A percentile compares a stretch with the other conserved stretches of the same genome.
These are phyloP conservation scores for Chouioia cunea DNA, from an alignment of 2,888 invertebrate species.

Conservation along the genomic window DNA sequence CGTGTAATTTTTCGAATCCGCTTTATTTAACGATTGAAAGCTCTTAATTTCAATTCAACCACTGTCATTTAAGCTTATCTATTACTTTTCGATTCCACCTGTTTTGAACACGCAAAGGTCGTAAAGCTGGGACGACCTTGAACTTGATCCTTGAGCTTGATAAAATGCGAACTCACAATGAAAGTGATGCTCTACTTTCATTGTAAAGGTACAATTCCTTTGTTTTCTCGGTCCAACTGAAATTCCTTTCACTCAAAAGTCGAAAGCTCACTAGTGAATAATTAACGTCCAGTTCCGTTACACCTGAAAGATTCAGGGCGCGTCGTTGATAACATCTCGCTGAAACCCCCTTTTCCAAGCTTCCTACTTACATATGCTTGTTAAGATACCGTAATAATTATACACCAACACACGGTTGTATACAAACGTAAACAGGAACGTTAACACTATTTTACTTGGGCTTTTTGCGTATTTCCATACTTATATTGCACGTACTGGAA, in stretches of 20 bases:
- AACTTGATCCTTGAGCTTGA: conserved; percentile 12
- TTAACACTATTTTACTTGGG: no score
- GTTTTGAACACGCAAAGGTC: not conserved
- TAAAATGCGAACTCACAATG: not conserved
- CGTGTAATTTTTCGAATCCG: no score
- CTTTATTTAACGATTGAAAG: no score
- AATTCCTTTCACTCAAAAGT: conserved; percentile 7
- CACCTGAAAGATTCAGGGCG: conserved; percentile 14
- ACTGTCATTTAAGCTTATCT: no score
- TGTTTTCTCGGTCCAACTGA: not conserved
- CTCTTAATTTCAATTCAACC: conserved; percentile 2
- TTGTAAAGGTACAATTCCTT: not conserved
- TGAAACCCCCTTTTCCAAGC: conserved; percentile 13
- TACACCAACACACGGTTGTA: conserved; percentile 8
- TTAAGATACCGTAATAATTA: conserved; percentile 35
- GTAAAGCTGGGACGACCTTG: conserved; percentile 18
- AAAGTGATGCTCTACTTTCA: conserved; percentile 5
- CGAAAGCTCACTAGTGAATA: conserved; percentile 2
- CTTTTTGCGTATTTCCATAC: no score
- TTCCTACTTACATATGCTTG: conserved; percentile 31
- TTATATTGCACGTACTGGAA: no score
- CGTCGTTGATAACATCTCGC: conserved; percentile 23
- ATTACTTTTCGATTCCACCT: not conserved
- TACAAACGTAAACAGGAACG: conserved; percentile 13
- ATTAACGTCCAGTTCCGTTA: conserved; percentile 34